Conservation (phyloP, 2,797 vertebrate genomes). For the Amblyopsis hoosieri region DNA sequence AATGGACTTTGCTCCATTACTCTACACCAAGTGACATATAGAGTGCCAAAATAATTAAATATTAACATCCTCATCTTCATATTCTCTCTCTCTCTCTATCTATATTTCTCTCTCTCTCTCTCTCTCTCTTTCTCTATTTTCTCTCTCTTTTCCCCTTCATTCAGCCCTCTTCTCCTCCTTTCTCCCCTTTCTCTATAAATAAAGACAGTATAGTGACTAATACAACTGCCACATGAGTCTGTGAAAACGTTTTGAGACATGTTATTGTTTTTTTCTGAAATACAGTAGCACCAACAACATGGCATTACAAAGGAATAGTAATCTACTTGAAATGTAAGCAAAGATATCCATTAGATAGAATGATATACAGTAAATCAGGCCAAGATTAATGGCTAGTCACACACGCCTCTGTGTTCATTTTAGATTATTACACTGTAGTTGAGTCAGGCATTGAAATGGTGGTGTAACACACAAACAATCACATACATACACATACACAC, state of each 20-base stretch:
- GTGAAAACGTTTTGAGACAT: too few relatives aligned
- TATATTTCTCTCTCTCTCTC: too few relatives aligned
- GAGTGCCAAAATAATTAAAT: conserved; percentile 57
- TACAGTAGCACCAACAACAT: not conserved
- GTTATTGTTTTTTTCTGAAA: too few relatives aligned
- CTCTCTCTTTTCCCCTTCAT: too few relatives aligned
- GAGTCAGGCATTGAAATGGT: conserved; percentile 75
- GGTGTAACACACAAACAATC: conserved; percentile 47
- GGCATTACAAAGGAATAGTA: not conserved
- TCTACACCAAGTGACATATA: conserved; percentile 4
- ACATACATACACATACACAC: conserved; percentile 29
- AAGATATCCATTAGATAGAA: conserved; percentile 32
- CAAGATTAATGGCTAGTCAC: conserved; percentile 44
- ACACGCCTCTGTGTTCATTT: conserved; percentile 67
- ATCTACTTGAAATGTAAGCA: conserved; percentile 2
- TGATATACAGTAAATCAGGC: conserved; percentile 36
- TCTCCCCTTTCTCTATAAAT: too few relatives aligned
- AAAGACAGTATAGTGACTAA: too few relatives aligned
- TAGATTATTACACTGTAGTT: conserved; percentile 70
- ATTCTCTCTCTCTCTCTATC: not conserved
- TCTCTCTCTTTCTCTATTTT: too few relatives aligned
- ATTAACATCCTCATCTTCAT: conserved; percentile 57
- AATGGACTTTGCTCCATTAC: conserved; percentile 67
- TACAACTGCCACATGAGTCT: too few relatives aligned
- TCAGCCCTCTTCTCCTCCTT: too few relatives aligned